These are phyloP conservation scores for Probosciger aterrimus DNA, from an alignment of 2,113 vertebrate genomes.

Conservation along the genomic window DNA sequence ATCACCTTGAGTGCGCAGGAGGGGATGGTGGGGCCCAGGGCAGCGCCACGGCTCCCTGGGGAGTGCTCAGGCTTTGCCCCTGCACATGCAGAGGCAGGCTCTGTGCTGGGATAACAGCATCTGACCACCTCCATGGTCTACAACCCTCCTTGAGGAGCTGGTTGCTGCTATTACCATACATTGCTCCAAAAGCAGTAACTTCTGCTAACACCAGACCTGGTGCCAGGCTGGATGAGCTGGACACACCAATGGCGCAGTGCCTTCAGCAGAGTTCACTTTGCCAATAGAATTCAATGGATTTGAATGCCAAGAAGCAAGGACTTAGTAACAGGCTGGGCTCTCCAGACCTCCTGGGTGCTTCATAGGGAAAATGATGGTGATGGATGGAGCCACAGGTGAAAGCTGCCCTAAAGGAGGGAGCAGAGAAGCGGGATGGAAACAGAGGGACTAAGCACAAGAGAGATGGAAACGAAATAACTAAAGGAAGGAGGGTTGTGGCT, in stretches of 20 bases:
- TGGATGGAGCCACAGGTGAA: neutral
- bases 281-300: neutral
- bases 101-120: fast-evolving
- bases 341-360: neutral
- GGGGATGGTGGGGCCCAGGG: neutral
- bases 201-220: fast-evolving
- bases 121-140: neutral
- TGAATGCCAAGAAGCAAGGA: neutral
- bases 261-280: neutral
- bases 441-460: neutral
- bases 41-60: neutral
- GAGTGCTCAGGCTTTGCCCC: neutral
- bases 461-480: neutral
- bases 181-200: neutral
- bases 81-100: neutral
- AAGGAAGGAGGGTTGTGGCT: neutral
- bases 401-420: neutral
- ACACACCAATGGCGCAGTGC: neutral
- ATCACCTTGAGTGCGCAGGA: fast-evolving
- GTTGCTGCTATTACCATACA: neutral
- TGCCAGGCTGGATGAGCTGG: neutral
- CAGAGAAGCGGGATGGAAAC: neutral
- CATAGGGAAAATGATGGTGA: fast-evolving
- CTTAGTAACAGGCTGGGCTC: neutral
- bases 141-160: neutral